Base-by-base conservation (phyloP, 2,797 vertebrate genomes). In the Jordanella pulchra region DNA sequence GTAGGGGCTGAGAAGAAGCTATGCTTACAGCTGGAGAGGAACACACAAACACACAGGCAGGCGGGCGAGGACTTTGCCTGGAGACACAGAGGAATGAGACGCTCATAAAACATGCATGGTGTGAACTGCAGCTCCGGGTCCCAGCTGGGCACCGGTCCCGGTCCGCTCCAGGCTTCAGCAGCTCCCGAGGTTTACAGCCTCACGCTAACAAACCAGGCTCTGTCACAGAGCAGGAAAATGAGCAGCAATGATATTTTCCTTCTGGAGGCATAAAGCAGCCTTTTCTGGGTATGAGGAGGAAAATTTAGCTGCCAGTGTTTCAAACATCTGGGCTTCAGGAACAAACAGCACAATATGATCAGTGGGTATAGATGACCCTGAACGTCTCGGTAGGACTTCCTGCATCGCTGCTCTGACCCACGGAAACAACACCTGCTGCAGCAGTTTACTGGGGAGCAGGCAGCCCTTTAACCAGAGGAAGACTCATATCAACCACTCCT, bases 101-200 rank as follows among this genome's bases (percentile, higher is more conserved):
- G 84, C 88, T 91, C 86, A 88, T 93, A 86, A 93, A 94, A 90
- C 83, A 87, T 90, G 84, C 82, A 91, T 87, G 78, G 84, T 82
- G 81, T 75, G 50, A 89, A 80, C 44, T 85, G 55, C 73, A 44
- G 89, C 77, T 60, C 75, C 84, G 48, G 70, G 69, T 69, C 81
- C 76, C 87, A 86, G 82, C 86, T 83, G 81, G 77, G 69, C 64
- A 48, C 69, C 53, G 21, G 15, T 72, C 73, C 73, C 73, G n/a
- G 15, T 72, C 73, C 71, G 70, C 82, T 76, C 63, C 73, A 44
- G 81, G 68, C 75, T 77, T 73, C 74, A 69, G 69, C 51, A 13
- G 75, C 72, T 75, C 1, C 78, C 77, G 71, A 60, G 69, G 76
- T 78, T 69, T 35, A 82, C 5, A 71, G 61, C 21, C 72, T 3